Evolutionary conservation across 2,797 vertebrate species (phyloP).

Genomic region (Periophthalmus magnuspinnatus): DNA sequence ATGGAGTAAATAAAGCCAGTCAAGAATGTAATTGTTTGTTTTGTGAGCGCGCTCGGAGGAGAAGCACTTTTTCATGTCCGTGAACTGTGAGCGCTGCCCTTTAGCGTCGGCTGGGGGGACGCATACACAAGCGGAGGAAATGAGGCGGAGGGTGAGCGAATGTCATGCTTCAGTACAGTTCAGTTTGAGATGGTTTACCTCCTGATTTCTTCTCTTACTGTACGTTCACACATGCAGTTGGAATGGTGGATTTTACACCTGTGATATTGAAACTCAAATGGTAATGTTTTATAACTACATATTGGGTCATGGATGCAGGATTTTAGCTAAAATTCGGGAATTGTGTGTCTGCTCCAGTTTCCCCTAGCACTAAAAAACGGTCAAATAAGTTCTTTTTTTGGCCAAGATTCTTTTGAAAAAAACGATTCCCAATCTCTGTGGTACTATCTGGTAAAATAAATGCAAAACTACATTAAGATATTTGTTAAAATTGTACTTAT

Average conservation of each 20-base stretch:
- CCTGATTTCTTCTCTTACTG: neutral
- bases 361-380: too few relatives aligned
- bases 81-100: constrained; percentile 74
- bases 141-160: constrained; percentile 52
- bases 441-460: too few relatives aligned
- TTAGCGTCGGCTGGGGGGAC: constrained; percentile 55
- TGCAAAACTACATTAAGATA: too few relatives aligned
- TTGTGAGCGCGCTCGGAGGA: constrained; percentile 78
- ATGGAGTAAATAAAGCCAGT: constrained; percentile 90
- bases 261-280: neutral
- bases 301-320: constrained; percentile 1
- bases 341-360: too few relatives aligned
- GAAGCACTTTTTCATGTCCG: constrained; percentile 64
- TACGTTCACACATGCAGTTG: neutral
- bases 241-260: constrained; percentile 9
- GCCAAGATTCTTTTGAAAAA: too few relatives aligned
- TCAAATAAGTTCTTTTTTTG: too few relatives aligned
- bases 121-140: constrained; percentile 54
- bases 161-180: constrained; percentile 43
- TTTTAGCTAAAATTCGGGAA: too few relatives aligned
- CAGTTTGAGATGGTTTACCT: constrained; percentile 3
- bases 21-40: constrained; percentile 93
- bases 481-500: too few relatives aligned
- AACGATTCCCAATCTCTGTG: too few relatives aligned
- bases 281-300: constrained; percentile 9